These are phyloP conservation scores for Pungitius pungitius DNA, from an alignment of 2,113 vertebrate genomes.

Conservation along the genomic window DNA sequence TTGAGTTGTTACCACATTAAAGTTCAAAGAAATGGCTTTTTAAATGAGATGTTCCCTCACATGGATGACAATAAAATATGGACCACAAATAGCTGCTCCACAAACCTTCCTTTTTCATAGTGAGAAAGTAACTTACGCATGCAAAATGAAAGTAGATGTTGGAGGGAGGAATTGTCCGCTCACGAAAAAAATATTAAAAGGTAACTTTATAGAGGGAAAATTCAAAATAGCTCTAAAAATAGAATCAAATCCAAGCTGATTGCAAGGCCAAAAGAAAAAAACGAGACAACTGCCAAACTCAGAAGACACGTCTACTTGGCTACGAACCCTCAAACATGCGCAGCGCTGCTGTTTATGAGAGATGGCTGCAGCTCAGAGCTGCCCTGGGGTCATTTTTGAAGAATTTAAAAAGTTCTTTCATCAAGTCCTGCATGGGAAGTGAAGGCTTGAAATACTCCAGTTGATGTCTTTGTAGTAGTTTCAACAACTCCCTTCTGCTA, in stretches of 20 bases:
- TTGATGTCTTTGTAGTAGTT: neutral
- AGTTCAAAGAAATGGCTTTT: constrained; percentile 10
- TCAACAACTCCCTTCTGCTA: constrained; percentile 11
- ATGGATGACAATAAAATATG: constrained; percentile 26
- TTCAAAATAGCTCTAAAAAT: constrained; percentile 55
- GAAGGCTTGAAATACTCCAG: constrained; percentile 13
- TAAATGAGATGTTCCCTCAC: constrained; percentile 11
- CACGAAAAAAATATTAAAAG: constrained; percentile 16
- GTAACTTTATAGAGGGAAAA: constrained; percentile 15
- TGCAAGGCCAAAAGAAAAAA: constrained; percentile 25
- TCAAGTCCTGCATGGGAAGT: neutral
- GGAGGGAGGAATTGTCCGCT: constrained; percentile 25
- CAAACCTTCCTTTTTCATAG: neutral
- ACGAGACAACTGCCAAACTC: constrained; percentile 36
- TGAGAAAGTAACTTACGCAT: neutral
- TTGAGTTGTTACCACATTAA: constrained; percentile 11
- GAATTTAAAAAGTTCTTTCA: constrained; percentile 6
- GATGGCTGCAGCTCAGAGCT: constrained; percentile 43
- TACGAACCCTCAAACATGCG: constrained; percentile 27
- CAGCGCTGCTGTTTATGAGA: constrained; percentile 5
- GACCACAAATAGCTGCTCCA: neutral
- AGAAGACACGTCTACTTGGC: constrained; percentile 50
- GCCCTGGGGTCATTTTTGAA: constrained; percentile 31
- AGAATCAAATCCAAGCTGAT: constrained; percentile 51
- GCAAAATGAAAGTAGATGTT: neutral